Evolutionary conservation across 2,797 vertebrate genomes (phyloP), one percentile per base, ranked within the genome.

Genomic region (Phoxinus dragarum): DNA sequence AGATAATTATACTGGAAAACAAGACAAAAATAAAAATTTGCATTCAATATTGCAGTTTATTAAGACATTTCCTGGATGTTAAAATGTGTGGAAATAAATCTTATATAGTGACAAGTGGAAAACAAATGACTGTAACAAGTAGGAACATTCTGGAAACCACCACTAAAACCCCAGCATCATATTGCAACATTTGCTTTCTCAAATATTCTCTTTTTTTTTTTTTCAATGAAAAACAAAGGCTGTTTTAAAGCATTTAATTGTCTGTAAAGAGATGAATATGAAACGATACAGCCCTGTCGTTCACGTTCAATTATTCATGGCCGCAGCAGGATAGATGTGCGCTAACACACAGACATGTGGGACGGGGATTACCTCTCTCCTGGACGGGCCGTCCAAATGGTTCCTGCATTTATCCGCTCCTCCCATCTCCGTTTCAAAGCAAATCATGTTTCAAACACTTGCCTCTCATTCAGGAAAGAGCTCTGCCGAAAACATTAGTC

Each of bases 281-380:
- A 81, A 81, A 36, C 49, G 69, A 73, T 81, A 76, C 31, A 16
- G 49, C 27, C 36, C 40, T 49, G 54, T 71, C 21, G 40, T 49
- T 83, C 66, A 83, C 83, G 80, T 84, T 94, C 42, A 92, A 92
- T 93, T 91, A 93, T 94, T 94, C 67, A 93, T 91, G 67, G 82
- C 27, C 27, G 27, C 76, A 34, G 74, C 61, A 75, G 89, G 88
- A 84, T 83, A 81, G 90, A 94, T 91, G 91, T 74, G 73, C 84
- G 86, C 86, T 90, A 88, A 91, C 90, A 87, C 89, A 90, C 90
- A 90, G 84, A 81, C 79, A 54, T 90, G 88, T 87, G 84, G 87
- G 76, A 67, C 61, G 84, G 61, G 75, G 84, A 80, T 67, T 64
- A 75, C 54, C 8, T 34, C 49, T 68, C 84, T 64, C 74, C 61